Conservation (phyloP, 2,113 vertebrate genomes). For the Sarotherodon lohbergeri region DNA sequence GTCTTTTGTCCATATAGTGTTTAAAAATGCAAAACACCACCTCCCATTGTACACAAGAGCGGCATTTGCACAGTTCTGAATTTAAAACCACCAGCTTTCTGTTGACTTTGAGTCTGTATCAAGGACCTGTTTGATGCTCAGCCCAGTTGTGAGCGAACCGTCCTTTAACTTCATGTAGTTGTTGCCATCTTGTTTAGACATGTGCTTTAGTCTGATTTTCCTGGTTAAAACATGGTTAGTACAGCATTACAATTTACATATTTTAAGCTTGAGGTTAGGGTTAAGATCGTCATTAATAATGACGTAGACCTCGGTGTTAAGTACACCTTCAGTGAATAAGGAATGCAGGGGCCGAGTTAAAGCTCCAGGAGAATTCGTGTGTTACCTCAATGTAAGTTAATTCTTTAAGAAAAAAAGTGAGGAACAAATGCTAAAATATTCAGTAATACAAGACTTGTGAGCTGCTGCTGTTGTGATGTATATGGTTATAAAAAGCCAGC, state of each 20-base stretch:
- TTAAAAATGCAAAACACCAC: not conserved
- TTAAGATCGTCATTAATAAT: not conserved
- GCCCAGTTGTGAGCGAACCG: not conserved
- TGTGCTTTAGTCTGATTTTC: not conserved
- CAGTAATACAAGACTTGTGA: not conserved
- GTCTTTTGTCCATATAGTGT: not conserved
- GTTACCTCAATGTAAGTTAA: not conserved
- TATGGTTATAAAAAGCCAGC: not conserved
- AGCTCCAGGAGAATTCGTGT: fast-evolving
- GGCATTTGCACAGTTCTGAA: not conserved
- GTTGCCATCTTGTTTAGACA: not conserved
- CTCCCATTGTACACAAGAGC: not conserved
- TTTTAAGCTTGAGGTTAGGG: not conserved
- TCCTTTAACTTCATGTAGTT: not conserved
- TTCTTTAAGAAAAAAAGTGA: not conserved
- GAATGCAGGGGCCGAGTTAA: not conserved
- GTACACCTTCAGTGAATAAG: not conserved
- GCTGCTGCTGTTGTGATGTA: not conserved
- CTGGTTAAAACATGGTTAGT: not conserved
- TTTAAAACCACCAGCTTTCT: not conserved
- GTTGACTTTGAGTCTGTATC: not conserved
- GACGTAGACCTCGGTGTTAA: not conserved
- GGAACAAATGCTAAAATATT: not conserved
- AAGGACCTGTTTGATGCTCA: not conserved
- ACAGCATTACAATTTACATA: not conserved